A percentile compares a stretch with the other conserved stretches of the same genome.
These are phyloP conservation scores for Percina caprodes DNA, from an alignment of 2,113 vertebrate genomes.

Conservation along the genomic window DNA sequence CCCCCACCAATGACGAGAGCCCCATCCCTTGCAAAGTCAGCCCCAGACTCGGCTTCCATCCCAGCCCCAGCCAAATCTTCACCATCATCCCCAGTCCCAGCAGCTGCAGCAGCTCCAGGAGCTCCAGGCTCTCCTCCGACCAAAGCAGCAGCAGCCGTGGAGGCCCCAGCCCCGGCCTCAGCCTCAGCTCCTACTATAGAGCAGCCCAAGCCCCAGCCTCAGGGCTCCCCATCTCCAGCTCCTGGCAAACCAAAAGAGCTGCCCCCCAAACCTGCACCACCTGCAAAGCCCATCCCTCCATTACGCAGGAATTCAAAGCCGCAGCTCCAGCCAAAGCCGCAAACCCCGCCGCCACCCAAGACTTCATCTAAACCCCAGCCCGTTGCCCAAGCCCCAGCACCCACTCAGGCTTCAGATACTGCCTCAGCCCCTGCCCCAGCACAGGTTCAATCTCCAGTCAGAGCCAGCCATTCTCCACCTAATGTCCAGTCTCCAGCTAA, in stretches of 20 bases:
- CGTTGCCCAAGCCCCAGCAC: constrained; percentile 44
- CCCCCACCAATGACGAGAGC: constrained; percentile 79
- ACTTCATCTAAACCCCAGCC: constrained; percentile 71
- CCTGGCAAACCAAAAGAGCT: constrained; percentile 88
- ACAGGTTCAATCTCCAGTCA: constrained; percentile 70
- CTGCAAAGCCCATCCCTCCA: constrained; percentile 87
- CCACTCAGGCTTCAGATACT: constrained; percentile 47
- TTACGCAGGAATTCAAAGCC: constrained; percentile 85
- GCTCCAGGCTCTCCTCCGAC: constrained; percentile 32
- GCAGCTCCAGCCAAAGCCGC: constrained; percentile 85
- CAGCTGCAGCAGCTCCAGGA: neutral
- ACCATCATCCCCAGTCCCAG: constrained; percentile 64
- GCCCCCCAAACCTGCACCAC: constrained; percentile 83
- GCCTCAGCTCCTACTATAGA: constrained; percentile 87
- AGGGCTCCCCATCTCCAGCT: constrained; percentile 84
- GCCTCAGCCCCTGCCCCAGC: constrained; percentile 37
- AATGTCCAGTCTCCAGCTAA: constrained; percentile 66
- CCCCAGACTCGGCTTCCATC: constrained; percentile 55
- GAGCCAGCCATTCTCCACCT: constrained; percentile 68
- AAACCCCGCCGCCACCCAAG: constrained; percentile 79
- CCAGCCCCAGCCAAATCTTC: constrained; percentile 57
- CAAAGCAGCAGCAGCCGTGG: constrained; percentile 20
- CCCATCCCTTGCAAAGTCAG: constrained; percentile 68
- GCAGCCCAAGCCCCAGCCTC: constrained; percentile 88
- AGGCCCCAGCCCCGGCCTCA: constrained; percentile 65